Evolutionary conservation across 2,888 invertebrate genomes (phyloP), one percentile per base, ranked within the genome.

Genomic region (Dryobota labecula): DNA sequence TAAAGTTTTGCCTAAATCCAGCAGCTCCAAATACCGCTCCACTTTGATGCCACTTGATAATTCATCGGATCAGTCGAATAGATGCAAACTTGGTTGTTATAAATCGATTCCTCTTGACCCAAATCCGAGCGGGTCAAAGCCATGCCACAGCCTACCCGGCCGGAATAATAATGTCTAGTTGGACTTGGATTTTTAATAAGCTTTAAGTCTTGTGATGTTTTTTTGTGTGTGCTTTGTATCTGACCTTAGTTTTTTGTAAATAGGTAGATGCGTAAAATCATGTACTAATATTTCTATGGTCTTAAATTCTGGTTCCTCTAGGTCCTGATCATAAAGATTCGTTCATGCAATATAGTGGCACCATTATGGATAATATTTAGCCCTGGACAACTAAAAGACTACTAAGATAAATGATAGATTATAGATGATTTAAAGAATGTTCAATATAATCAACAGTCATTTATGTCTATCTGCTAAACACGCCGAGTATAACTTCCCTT

Each of bases 41-140:
- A 73, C 67, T 79, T 68, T 30, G 56, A 70, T 67, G n/a, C 58
- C 60, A 58, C 65, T 85, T 76, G 71, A 80, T 81, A 79, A 78
- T 83, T 82, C 73, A 82, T 76, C 62, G 60, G 61, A 78, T 69
- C 73, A 69, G 68, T 61, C 68, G 38, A 69, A 73, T 78, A 72
- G 80, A 74, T 80, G 76, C 77, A 76, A 75, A 79, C 63, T 76
- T 60, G 74, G 65, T 57, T 77, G 87, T 87, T 86, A 87, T 90
- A 88, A 89, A 95, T 95, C 94, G 94, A 94, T 94, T 92, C 92
- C 91, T 92, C 94, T 94, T 95, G 94, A 94, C 94, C 94, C 84
- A 93, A 92, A 92, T 94, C 87, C 85, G 83, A 43, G 65, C 80
- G 83, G 94, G 94, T 94, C 94, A 94, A 95, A 94, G 94, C 92